Evolutionary conservation across 2,888 invertebrate species (phyloP).

Genomic region (Liodrosophila aerea): DNA sequence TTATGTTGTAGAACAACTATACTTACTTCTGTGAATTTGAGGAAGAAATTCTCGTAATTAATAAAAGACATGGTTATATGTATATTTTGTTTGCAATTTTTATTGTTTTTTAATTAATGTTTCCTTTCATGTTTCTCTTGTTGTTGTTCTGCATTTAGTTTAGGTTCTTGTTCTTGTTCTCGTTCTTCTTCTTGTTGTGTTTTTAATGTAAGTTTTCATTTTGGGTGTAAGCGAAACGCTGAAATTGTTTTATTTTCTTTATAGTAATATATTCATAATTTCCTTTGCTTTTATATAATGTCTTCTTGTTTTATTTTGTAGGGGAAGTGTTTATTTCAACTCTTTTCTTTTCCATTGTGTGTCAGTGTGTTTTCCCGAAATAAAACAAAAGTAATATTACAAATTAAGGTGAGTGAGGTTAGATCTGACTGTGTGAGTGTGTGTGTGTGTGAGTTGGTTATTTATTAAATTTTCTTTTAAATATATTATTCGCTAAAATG

Average conservation of each 20-base stretch:
- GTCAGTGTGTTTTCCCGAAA: not conserved
- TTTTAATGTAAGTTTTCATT: conserved; percentile 41
- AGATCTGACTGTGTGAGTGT: conserved; percentile 15
- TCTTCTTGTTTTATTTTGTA: conserved; percentile 1
- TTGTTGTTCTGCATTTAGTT: conserved; percentile 42
- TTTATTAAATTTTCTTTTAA: conserved; percentile 32
- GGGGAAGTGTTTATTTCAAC: conserved; percentile 20
- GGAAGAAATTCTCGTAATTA: too few species aligned
- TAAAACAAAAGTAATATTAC: conserved; percentile 9
- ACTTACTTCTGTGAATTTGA: too few species aligned
- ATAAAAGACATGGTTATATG: conserved; percentile 19
- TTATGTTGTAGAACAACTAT: too few species aligned
- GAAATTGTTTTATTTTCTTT: conserved; percentile 54
- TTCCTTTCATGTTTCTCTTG: conserved; percentile 50
- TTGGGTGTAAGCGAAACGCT: conserved; percentile 44
- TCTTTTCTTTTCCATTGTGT: conserved; percentile 26
- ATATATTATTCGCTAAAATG: conserved; percentile 57
- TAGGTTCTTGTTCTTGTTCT: conserved; percentile 21
- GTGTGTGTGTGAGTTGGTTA: conserved; percentile 22
- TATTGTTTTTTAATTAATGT: conserved; percentile 70
- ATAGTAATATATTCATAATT: conserved; percentile 23
- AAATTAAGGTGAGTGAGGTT: conserved; percentile 45
- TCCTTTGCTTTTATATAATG: conserved; percentile 11
- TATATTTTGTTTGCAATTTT: conserved; percentile 73
- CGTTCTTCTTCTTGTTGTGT: conserved; percentile 10